Base-by-base conservation (phyloP, 2,888 invertebrate genomes). In the Nephrocerus scutellatus region DNA sequence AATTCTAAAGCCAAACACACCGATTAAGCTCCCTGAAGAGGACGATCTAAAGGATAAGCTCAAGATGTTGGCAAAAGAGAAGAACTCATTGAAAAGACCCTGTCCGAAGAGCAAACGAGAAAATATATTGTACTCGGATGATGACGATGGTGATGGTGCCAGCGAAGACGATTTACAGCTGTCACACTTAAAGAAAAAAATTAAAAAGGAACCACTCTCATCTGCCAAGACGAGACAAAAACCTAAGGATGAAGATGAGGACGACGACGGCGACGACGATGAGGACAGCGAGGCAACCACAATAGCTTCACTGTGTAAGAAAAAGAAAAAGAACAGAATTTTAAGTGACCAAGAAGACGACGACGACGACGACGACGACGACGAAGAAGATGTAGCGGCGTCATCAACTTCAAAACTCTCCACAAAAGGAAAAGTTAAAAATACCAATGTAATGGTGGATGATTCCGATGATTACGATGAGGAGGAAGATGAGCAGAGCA, bases 1-100 rank as follows among this genome's bases (percentile, higher is more conserved):
- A 0, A 37, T 52, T n/a, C 47, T 56, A 6, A 51, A 51, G 24
- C 50, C 56, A 4, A 48, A 51, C 39, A 55, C 53, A 6, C 55
- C 55, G 1, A 52, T 53, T 7, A 56, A 54, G 39, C 41, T 50
- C 6, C 21, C 49, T 3, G 46, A 41, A 5, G 49, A 49, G 12
- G 45, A 26, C 1, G 38, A 39, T 7, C 18, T 5, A 2, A 5
- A 8, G 1, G 36, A 14, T 6, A 12, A 5, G 1, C 39, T 33
- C 8, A 7, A 46, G 0, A 6, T 39, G 35, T 1, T 23, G 13
- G 10, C 8, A 25, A 9, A 47, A 40, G 24, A 44, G 37, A 21
- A 44, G 8, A 3, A 3, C 15, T 6, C 30, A 4, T 3, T 16
- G 14, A 9, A 20, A 3, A 39, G 23, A 28, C 39, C 33, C 6